Conservation (phyloP, 92 coral and sea anemone genomes). For the Desmophyllum pertusum region DNA sequence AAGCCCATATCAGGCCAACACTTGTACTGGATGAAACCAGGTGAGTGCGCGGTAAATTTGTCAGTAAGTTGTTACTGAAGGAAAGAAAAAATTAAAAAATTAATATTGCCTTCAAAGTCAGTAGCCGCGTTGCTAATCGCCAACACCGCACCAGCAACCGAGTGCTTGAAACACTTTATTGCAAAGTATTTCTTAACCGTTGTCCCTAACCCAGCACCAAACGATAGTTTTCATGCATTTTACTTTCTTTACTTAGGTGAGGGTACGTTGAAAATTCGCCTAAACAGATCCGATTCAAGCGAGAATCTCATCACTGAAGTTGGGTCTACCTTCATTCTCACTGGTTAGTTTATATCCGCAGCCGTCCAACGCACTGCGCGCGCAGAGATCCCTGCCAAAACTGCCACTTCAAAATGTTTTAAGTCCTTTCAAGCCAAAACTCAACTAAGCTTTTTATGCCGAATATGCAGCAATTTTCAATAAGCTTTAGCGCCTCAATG, state of each 20-base stretch:
- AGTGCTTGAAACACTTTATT: too few relatives aligned
- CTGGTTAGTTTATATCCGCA: not conserved
- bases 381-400: too few relatives aligned
- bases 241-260: not conserved
- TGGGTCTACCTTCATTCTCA: not conserved
- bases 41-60: not conserved
- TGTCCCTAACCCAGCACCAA: not conserved
- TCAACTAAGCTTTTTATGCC: too few relatives aligned
- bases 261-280: not conserved
- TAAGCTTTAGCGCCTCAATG: too few relatives aligned
- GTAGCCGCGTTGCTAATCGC: too few relatives aligned
- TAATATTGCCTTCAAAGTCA: too few relatives aligned
- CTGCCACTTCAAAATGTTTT: too few relatives aligned
- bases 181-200: too few relatives aligned
- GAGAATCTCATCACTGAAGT: not conserved
- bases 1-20: slow-evolving; percentile 1
- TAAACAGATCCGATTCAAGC: not conserved
- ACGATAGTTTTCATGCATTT: not conserved
- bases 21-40: slow-evolving; percentile 10
- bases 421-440: too few relatives aligned
- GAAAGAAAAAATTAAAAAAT: not conserved
- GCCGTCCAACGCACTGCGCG: too few relatives aligned
- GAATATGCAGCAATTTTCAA: too few relatives aligned
- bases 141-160: too few relatives aligned
- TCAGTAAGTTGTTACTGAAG: not conserved